These are phyloP conservation scores for Lepidostoma basale DNA, from an alignment of 1,140 invertebrate genomes.

Conservation along the genomic window DNA sequence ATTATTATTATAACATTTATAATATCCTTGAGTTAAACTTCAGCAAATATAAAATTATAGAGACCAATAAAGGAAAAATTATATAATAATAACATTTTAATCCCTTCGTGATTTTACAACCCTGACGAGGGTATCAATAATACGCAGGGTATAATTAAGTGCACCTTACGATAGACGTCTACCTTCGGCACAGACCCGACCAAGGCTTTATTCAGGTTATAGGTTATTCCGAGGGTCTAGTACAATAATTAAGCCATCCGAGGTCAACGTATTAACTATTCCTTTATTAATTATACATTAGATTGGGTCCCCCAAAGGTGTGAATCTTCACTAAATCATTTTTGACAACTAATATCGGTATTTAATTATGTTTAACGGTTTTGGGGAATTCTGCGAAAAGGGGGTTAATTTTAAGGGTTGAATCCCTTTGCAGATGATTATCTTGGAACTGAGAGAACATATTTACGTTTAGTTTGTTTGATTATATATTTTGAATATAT, in stretches of 20 bases:
- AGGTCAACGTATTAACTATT: constrained; percentile 28
- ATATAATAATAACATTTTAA: neutral
- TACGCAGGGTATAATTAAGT: constrained; percentile 3
- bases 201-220: constrained; percentile 1
- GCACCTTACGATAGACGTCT: constrained; percentile 19
- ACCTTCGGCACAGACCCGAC: neutral
- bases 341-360: constrained; percentile 30
- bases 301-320: constrained; percentile 22
- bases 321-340: constrained; percentile 30
- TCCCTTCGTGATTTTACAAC: neutral
- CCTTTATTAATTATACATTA: constrained; percentile 29
- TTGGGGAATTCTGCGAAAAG: constrained; percentile 3
- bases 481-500: too few species aligned
- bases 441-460: too few species aligned
- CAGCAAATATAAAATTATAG: too few species aligned
- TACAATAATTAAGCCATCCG: constrained; percentile 26
- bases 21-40: too few species aligned
- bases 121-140: neutral
- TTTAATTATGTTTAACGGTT: constrained; percentile 31
- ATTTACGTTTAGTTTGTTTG: too few species aligned
- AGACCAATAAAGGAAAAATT: too few species aligned
- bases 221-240: constrained; percentile 15
- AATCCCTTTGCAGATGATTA: constrained; percentile 9
- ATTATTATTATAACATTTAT: neutral
- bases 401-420: neutral